These are phyloP conservation scores for Lagria hirta DNA, from an alignment of 2,888 invertebrate genomes.

Conservation along the genomic window DNA sequence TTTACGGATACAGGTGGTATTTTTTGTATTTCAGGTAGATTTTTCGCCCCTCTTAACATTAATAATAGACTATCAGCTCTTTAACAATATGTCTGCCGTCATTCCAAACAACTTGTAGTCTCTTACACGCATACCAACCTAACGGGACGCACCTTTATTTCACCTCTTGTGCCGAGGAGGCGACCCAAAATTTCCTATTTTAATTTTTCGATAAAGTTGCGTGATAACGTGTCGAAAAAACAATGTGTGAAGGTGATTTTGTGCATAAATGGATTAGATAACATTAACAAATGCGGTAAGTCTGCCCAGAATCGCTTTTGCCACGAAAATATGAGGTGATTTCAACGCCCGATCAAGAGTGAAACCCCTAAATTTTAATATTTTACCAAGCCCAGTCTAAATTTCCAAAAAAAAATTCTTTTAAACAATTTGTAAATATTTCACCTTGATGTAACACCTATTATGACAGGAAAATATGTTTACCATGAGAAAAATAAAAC, in stretches of 20 bases:
- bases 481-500: no score
- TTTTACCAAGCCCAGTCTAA: neutral
- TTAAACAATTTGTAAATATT: no score
- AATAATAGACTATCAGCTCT: conserved; percentile 22
- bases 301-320: conserved; percentile 4
- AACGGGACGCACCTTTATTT: conserved; percentile 52
- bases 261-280: conserved; percentile 26
- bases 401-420: neutral
- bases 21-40: conserved; percentile 19
- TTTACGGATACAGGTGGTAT: conserved; percentile 13
- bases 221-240: conserved; percentile 30
- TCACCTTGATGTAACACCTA: no score
- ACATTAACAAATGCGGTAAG: conserved; percentile 10
- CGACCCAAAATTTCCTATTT: conserved; percentile 32
- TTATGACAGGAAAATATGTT: no score
- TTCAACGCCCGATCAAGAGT: conserved; percentile 36
- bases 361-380: conserved; percentile 31
- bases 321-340: conserved; percentile 29
- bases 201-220: conserved; percentile 26
- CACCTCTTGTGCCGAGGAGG: conserved; percentile 44
- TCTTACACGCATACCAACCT: conserved; percentile 47
- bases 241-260: conserved; percentile 32
- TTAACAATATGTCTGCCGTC: conserved; percentile 18
- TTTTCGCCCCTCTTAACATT: conserved; percentile 11
- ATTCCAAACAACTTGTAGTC: conserved; percentile 27